Percentiles rank a stretch among this genome's conserved stretches.
Evolutionary conservation across 2,113 vertebrate genomes (phyloP).

Genomic region (Tauraco erythrolophus): DNA sequence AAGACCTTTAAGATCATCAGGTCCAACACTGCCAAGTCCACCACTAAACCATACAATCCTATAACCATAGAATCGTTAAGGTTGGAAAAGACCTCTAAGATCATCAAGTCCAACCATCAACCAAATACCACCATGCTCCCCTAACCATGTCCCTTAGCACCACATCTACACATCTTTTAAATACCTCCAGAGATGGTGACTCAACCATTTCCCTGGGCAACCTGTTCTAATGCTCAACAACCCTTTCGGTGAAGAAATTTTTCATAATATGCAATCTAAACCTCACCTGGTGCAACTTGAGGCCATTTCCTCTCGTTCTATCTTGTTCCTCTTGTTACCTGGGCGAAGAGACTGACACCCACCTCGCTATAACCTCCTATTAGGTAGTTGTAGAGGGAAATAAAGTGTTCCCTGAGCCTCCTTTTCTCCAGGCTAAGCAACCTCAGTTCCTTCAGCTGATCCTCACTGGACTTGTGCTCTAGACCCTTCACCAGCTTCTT

Average conservation of each 20-base stretch:
- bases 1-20: not conserved
- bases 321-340: rapidly evolving
- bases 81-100: no score
- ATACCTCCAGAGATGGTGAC: not conserved
- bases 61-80: no score
- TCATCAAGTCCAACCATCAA: no score
- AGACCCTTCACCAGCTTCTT: not conserved
- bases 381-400: not conserved
- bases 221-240: no score
- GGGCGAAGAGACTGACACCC: not conserved
- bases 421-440: not conserved
- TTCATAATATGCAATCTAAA: not conserved
- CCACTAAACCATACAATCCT: no score
- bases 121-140: no score
- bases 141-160: not conserved
- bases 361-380: not conserved
- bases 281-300: not conserved
- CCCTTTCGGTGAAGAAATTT: not conserved
- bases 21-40: not conserved
- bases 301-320: not conserved
- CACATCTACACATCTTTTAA: not conserved
- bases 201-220: not conserved
- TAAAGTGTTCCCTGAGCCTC: not conserved
- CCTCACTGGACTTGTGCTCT: not conserved
- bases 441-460: not conserved